Evolutionary conservation across 64 coral and sea anemone species (phyloP), one percentile per base, ranked within the genome.

Genomic region (Hydrozoanthus tunicans): DNA sequence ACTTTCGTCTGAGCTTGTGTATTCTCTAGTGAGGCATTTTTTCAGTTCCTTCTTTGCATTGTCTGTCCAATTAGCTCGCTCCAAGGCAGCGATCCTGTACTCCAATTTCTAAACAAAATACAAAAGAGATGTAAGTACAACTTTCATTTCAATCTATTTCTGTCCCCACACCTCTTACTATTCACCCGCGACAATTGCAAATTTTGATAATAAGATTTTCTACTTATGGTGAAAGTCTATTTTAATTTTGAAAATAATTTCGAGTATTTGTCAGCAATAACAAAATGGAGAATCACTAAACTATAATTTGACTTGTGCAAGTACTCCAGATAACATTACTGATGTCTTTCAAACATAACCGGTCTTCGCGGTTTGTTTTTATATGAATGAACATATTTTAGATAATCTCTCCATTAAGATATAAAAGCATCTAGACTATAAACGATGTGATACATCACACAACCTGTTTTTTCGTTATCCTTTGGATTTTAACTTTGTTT

Each of bases 81-180:
- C 66, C 15, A 69, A 20, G 66, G 14, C n/a, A 6, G 4, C 0
- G 15, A 69, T 69, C 66, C 66, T 69, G 15, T 69, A 12, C 14
- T 69, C 66, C 66, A 69, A 69, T 69, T 69, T 69, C 12, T 69
- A 69, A 69, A 17, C 66, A 69, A 69, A 20, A n/a, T n/a, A 69
- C 66, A 69, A 69, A 69, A 14, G 66, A 69, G 66, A 69, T 69
- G 3, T 69, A n/a, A 69, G 15, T 14, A 69, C 66, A 69, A 69
- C 4, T 14, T 17, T 17, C 24, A 3, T 14, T n/a, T 69, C 66
- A 69, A 20, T 69, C 66, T 69, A n/a, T 69, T 69, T 69, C 6
- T 69, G 66, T 69, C 24, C 61, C 6, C 15, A 17, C 15, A 17
- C 6, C 66, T 65, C 0, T 65, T 65, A 65, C 4, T 65, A 69